phyloP scores from a whole-genome alignment of 2,888 invertebrate species.

The Yponomeuta malinellus region DNA sequence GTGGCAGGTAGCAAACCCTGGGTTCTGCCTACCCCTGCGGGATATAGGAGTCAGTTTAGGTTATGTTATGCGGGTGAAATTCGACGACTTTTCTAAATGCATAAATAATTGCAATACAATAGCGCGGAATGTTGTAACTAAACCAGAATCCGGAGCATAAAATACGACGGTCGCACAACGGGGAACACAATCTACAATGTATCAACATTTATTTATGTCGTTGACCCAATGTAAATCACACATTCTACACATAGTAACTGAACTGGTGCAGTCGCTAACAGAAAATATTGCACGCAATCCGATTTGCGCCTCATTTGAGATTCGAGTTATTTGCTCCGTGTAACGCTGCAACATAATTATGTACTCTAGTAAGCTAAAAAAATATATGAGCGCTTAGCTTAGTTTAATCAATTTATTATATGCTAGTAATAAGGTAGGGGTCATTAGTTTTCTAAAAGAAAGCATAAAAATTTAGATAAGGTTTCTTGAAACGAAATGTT shows the following conservation, averaged over 20 bases:
- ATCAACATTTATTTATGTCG: neutral
- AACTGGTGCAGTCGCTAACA: neutral
- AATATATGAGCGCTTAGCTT: no score
- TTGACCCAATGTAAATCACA: neutral
- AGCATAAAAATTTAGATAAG: no score
- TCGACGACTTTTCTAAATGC: neutral
- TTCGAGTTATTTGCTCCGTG: no score
- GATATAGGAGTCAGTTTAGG: no score
- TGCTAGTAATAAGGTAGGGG: no score
- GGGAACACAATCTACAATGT: neutral
- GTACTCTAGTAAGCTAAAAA: no score
- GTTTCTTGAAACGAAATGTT: no score
- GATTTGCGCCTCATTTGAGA: neutral
- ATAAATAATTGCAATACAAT: neutral
- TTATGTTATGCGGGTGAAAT: neutral
- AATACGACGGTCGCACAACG: constrained; percentile 3
- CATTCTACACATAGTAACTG: neutral
- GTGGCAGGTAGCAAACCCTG: no score
- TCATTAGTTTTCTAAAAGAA: no score
- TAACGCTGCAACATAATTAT: no score
- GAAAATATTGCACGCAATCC: neutral
- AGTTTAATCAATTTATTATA: no score
- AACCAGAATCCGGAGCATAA: neutral
- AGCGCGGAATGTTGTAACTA: neutral
- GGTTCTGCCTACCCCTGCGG: no score